Conservation (phyloP, 2,888 invertebrate genomes). For the Scaptodrosophila latifasciaeformis region DNA sequence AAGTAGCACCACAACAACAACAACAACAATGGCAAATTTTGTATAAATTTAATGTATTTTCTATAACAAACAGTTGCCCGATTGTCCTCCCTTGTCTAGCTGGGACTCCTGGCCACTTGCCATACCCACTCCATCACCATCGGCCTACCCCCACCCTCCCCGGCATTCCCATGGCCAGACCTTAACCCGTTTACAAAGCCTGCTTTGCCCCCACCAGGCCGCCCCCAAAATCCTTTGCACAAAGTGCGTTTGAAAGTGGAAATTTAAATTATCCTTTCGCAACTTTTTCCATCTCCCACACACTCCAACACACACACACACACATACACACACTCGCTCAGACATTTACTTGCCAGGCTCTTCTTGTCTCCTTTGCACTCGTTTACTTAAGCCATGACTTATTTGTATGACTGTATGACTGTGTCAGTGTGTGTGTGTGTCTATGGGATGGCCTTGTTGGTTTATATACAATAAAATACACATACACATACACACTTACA, state of each 20-base stretch:
- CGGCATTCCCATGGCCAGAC: too few species aligned
- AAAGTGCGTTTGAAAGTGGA: constrained; percentile 25
- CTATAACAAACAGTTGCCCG: constrained; percentile 57
- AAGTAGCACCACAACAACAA: constrained; percentile 42
- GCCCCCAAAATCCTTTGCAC: too few species aligned
- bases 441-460: neutral
- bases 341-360: too few species aligned
- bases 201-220: too few species aligned
- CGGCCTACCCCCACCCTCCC: too few species aligned
- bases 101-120: too few species aligned
- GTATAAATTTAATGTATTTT: constrained; percentile 72
- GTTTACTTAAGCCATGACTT: neutral
- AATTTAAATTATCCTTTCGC: constrained; percentile 43
- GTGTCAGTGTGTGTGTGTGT: constrained; percentile 1
- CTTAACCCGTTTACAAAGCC: too few species aligned
- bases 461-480: constrained; percentile 37
- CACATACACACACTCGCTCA: too few species aligned
- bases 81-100: neutral
- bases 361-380: neutral
- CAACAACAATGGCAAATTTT: constrained; percentile 53
- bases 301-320: neutral
- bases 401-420: neutral
- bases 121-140: too few species aligned
- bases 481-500: neutral
- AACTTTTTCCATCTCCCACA: too few species aligned